Conservation (phyloP, 2,888 invertebrate genomes). For the Apocheima hispidaria region DNA sequence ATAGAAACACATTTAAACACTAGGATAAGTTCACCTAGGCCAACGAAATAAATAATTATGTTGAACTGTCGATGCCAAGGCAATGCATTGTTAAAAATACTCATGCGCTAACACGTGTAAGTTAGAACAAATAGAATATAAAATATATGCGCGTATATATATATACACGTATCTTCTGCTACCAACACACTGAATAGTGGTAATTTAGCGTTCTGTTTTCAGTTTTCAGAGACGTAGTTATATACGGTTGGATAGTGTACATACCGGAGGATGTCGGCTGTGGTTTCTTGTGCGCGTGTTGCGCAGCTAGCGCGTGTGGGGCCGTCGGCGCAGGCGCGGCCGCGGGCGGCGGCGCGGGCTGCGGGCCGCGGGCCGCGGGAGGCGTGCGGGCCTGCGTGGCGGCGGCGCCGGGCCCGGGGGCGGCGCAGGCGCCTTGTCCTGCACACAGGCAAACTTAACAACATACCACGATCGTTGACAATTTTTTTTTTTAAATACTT, state of each 20-base stretch:
- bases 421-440: conserved; percentile 43
- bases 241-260: too few relatives aligned
- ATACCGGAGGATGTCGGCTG: conserved; percentile 77
- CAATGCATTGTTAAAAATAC: conserved; percentile 9
- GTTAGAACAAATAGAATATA: background rate
- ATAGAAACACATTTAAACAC: too few relatives aligned
- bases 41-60: too few relatives aligned
- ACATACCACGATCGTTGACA: too few relatives aligned
- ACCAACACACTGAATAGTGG: background rate
- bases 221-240: too few relatives aligned
- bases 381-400: conserved; percentile 35
- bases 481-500: too few relatives aligned
- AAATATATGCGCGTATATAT: background rate
- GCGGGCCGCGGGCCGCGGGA: conserved; percentile 27
- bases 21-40: too few relatives aligned
- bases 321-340: conserved; percentile 33
- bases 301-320: conserved; percentile 43
- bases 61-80: conserved; percentile 6
- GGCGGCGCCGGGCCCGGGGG: conserved; percentile 35
- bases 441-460: conserved; percentile 31
- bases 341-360: conserved; percentile 40
- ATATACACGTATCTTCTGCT: background rate
- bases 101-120: background rate
- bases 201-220: too few relatives aligned
- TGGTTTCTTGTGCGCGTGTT: conserved; percentile 52